These are phyloP conservation scores for Musca domestica DNA, from an alignment of 1,140 invertebrate species.

Conservation along the genomic window DNA sequence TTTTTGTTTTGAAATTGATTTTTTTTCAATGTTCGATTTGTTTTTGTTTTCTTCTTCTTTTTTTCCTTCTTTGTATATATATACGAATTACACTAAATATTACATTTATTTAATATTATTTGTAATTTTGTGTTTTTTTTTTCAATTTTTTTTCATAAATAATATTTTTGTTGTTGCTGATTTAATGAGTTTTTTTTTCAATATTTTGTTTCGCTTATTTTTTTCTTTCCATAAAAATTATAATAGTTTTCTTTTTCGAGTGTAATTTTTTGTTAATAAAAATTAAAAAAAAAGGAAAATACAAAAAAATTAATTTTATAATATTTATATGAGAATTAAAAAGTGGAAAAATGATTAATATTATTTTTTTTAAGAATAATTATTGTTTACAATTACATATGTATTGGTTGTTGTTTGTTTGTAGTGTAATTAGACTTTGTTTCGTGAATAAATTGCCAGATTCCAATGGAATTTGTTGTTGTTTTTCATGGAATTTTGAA, in stretches of 20 bases:
- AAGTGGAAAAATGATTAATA: neutral
- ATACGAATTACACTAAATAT: conserved; percentile 19
- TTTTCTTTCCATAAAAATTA: conserved; percentile 26
- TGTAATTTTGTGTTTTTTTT: conserved; percentile 7
- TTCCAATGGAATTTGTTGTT: neutral
- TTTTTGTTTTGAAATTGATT: conserved; percentile 10
- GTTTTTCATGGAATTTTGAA: conserved; percentile 9
- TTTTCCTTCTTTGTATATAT: conserved; percentile 4
- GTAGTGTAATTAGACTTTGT: neutral
- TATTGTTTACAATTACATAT: conserved; percentile 18
- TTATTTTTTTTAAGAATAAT: neutral
- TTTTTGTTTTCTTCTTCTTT: conserved; percentile 12
- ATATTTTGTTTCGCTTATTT: conserved; percentile 5
- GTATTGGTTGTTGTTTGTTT: neutral
- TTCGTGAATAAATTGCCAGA: neutral
- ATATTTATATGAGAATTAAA: neutral
- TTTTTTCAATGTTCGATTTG: conserved; percentile 41
- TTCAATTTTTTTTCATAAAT: conserved; percentile 17
- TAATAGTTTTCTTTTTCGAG: conserved; percentile 35
- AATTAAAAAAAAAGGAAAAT: neutral
- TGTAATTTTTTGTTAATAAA: conserved; percentile 1
- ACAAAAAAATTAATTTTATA: neutral
- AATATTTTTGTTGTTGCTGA: conserved; percentile 5
- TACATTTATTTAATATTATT: conserved; percentile 13
- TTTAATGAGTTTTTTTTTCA: conserved; percentile 15